Percentiles rank a stretch among this genome's conserved stretches.
phyloP scores from a whole-genome alignment of 2,888 invertebrate genomes.

The Morpho achilles region DNA sequence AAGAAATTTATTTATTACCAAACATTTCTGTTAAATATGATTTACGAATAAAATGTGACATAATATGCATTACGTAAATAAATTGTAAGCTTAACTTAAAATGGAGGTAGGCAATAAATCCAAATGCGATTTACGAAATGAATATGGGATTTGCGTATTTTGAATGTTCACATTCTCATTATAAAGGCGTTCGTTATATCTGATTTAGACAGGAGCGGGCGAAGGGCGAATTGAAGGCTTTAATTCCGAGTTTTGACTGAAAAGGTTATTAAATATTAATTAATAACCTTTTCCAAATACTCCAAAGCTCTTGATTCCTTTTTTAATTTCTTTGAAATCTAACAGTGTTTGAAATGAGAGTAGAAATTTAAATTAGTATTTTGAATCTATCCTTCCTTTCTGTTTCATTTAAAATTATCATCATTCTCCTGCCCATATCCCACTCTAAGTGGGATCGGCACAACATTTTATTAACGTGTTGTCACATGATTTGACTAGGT shows the following conservation, averaged over 20 bases:
- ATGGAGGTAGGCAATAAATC: constrained; percentile 15
- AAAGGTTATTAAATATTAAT: constrained; percentile 16
- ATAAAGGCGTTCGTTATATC: constrained; percentile 14
- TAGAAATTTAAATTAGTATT: too few species aligned
- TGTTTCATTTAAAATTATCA: too few species aligned
- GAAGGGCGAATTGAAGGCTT: constrained; percentile 10
- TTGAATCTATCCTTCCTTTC: too few species aligned
- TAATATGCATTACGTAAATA: background rate
- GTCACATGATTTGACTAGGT: too few species aligned
- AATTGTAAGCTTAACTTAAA: constrained; percentile 15
- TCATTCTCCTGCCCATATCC: too few species aligned
- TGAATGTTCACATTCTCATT: constrained; percentile 18
- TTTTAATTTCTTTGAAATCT: background rate
- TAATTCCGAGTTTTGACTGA: constrained; percentile 3
- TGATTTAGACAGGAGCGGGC: constrained; percentile 13
- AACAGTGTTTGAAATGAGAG: too few species aligned
- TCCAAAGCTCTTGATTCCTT: background rate
- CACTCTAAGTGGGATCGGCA: too few species aligned
- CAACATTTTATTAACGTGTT: too few species aligned
- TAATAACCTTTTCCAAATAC: too few species aligned
- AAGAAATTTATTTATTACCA: too few species aligned
- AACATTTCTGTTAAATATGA: too few species aligned
- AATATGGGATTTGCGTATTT: constrained; percentile 16
- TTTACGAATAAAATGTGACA: too few species aligned
- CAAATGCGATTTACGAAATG: constrained; percentile 15